Percentiles rank a stretch among this genome's conserved stretches.
phyloP scores from a whole-genome alignment of 2,888 invertebrate genomes.

The Adelognathus sp. region DNA sequence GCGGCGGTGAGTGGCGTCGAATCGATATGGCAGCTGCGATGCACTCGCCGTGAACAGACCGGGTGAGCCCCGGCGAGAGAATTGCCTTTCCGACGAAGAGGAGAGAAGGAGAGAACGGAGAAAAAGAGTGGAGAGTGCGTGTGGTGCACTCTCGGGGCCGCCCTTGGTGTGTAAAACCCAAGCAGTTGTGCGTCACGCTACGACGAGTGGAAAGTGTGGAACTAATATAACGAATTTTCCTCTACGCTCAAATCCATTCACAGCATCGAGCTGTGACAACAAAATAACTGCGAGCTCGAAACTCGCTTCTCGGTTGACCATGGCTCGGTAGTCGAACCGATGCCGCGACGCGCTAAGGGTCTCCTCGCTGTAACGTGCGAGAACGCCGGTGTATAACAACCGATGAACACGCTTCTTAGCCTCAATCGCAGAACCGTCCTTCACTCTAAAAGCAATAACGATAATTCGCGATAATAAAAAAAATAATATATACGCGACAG shows the following conservation, averaged over 20 bases:
- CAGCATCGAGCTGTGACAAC: background rate
- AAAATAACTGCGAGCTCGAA: no score
- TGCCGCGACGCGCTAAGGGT: conserved; percentile 8
- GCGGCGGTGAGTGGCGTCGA: background rate
- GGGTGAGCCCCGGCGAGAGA: background rate
- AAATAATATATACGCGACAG: no score
- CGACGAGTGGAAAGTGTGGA: background rate
- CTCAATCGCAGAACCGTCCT: background rate
- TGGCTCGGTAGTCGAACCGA: background rate
- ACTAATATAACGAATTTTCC: conserved; percentile 41
- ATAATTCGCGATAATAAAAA: no score
- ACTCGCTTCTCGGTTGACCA: conserved; percentile 1
- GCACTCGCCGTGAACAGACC: background rate
- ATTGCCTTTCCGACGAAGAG: background rate
- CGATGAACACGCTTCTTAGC: no score
- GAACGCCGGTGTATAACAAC: no score
- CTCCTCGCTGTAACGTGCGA: background rate
- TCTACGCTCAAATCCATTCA: background rate
- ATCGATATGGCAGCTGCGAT: background rate
- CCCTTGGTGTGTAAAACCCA: conserved; percentile 3
- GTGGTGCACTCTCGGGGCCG: background rate
- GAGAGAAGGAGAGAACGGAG: background rate
- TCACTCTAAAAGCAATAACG: no score
- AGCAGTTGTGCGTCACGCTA: background rate
- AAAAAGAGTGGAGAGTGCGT: background rate